Conservation (phyloP, 2,888 invertebrate species). For the Cheilosia vernalis region DNA sequence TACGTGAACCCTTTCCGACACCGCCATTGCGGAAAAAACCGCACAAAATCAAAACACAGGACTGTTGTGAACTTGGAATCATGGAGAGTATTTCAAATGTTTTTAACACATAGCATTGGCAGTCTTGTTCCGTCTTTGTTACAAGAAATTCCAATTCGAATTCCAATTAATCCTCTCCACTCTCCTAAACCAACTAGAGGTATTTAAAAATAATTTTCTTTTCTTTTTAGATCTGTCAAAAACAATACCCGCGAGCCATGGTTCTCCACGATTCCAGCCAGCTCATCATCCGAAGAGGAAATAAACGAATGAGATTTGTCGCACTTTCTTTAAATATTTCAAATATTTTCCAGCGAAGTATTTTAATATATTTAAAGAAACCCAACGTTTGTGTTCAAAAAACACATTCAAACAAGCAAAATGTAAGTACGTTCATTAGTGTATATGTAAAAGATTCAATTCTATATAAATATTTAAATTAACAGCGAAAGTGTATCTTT, state of each 20-base stretch:
- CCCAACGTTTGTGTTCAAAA: slow-evolving; percentile 25
- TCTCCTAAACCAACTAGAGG: too few relatives aligned
- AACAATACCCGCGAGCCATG: slow-evolving; percentile 85
- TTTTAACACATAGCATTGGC: too few relatives aligned
- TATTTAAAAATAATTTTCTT: not conserved
- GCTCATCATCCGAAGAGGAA: slow-evolving; percentile 84
- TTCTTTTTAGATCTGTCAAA: slow-evolving; percentile 81
- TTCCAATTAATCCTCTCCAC: not conserved
- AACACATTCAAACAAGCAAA: slow-evolving; percentile 9
- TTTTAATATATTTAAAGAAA: slow-evolving; percentile 71
- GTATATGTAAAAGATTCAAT: slow-evolving; percentile 30
- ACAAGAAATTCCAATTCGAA: not conserved
- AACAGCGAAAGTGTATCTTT: slow-evolving; percentile 62
- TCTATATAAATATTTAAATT: slow-evolving; percentile 8
- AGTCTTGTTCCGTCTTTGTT: not conserved
- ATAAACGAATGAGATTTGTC: slow-evolving; percentile 84
- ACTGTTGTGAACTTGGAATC: too few relatives aligned
- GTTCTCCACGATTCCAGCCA: slow-evolving; percentile 87
- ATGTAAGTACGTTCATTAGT: slow-evolving; percentile 62
- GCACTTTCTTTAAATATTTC: slow-evolving; percentile 82
- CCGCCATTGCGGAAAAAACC: too few relatives aligned
- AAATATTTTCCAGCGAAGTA: slow-evolving; percentile 45
- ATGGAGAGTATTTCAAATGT: too few relatives aligned
- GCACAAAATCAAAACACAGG: too few relatives aligned
- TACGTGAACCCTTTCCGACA: too few relatives aligned